phyloP scores from a whole-genome alignment of 2,888 invertebrate species.

The Digitonthophagus gazella region DNA sequence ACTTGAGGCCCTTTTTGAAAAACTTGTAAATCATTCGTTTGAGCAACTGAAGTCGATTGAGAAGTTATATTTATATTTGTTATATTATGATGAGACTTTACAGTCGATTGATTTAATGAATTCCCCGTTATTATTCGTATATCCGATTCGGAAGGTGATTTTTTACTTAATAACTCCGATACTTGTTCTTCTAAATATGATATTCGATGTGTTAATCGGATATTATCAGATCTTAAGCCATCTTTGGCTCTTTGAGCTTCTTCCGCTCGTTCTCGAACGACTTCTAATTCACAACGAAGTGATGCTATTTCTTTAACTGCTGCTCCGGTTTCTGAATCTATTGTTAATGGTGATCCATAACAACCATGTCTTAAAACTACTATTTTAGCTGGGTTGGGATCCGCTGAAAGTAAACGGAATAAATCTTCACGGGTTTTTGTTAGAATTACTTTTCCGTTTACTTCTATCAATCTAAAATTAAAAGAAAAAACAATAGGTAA shows the following conservation, averaged over 20 bases:
- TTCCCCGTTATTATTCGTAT: conserved; percentile 40
- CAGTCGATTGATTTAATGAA: conserved; percentile 52
- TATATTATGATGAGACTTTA: conserved; percentile 63
- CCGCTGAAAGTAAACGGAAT: conserved; percentile 61
- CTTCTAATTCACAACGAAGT: conserved; percentile 59
- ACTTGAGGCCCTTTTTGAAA: conserved; percentile 81
- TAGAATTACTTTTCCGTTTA: conserved; percentile 74
- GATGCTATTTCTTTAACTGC: conserved; percentile 54
- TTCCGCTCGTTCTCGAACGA: conserved; percentile 60
- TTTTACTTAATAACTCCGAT: conserved; percentile 53
- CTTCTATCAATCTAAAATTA: conserved; percentile 67
- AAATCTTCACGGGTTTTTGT: conserved; percentile 71
- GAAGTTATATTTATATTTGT: conserved; percentile 71
- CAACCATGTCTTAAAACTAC: conserved; percentile 57
- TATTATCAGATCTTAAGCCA: conserved; percentile 72
- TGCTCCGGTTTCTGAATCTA: conserved; percentile 53
- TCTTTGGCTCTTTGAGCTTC: conserved; percentile 65
- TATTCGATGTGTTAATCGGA: conserved; percentile 81
- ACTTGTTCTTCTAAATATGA: conserved; percentile 85
- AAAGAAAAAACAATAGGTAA: neutral
- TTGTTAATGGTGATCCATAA: conserved; percentile 35
- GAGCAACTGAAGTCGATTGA: conserved; percentile 51
- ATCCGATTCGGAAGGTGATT: conserved; percentile 44
- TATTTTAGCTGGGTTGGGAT: conserved; percentile 63
- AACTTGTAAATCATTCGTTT: conserved; percentile 48